These are phyloP conservation scores for Psittacula derbiana DNA, from an alignment of 2,797 vertebrate species.

Conservation along the genomic window DNA sequence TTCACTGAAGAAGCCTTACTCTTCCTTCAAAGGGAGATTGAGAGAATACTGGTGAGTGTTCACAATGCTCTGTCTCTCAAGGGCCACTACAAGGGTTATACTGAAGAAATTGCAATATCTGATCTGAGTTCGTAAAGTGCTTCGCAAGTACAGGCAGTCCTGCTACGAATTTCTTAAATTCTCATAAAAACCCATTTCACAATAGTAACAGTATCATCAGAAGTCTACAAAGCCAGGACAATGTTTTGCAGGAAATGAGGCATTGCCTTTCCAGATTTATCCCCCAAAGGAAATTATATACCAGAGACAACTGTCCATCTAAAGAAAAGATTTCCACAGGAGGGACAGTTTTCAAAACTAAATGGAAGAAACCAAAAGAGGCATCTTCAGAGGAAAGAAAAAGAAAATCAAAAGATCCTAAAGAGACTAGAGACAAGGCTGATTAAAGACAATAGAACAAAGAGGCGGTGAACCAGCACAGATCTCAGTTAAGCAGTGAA, in stretches of 20 bases:
- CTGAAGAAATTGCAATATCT: not conserved
- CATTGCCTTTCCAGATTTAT: not conserved
- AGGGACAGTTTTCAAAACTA: not conserved
- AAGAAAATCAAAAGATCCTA: not conserved
- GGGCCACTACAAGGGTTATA: accelerated
- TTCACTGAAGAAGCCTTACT: not conserved
- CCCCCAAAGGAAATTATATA: not conserved
- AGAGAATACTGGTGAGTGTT: not conserved
- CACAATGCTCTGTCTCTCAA: not conserved
- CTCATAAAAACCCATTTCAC: not conserved
- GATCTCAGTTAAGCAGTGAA: not conserved
- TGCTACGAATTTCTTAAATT: not conserved
- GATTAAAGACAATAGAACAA: not conserved
- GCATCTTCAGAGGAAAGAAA: not conserved
- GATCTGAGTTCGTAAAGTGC: not conserved
- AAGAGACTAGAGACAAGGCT: not conserved
- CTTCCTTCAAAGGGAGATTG: not conserved
- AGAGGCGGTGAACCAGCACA: not conserved
- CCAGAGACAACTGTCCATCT: not conserved
- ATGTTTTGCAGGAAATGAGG: not conserved
- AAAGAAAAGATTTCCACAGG: not conserved
- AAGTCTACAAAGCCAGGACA: not conserved
- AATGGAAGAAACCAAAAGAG: not conserved
- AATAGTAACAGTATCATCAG: not conserved
- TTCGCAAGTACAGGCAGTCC: not conserved